phyloP scores from a whole-genome alignment of 2,113 vertebrate species.

The Phyllostomus discolor region DNA sequence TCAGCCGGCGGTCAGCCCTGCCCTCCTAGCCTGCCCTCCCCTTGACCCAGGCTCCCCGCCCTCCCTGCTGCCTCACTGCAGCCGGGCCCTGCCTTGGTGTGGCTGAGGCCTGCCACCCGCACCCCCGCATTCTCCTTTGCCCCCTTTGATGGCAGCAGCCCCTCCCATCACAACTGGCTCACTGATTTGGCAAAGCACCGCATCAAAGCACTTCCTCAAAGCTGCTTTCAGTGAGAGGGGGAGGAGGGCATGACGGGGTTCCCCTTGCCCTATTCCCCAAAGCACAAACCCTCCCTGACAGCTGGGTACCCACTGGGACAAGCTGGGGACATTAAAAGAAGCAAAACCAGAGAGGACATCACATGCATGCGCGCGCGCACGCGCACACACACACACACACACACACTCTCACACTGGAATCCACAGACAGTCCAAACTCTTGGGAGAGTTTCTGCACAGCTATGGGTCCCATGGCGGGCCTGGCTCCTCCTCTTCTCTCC shows the following conservation, averaged over 20 bases:
- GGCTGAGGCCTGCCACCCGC: background rate
- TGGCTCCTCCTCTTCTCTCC: slow-evolving; percentile 58
- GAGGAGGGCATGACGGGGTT: background rate
- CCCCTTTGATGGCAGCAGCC: background rate
- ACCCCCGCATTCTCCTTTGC: background rate
- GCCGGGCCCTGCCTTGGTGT: background rate
- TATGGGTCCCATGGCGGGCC: background rate
- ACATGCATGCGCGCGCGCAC: accelerated
- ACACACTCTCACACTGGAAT: background rate
- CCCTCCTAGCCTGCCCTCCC: background rate
- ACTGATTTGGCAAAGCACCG: slow-evolving; percentile 22
- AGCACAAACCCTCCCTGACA: slow-evolving; percentile 60
- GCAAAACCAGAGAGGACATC: background rate
- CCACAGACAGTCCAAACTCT: background rate
- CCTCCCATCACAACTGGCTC: slow-evolving; percentile 55
- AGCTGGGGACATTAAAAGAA: slow-evolving; percentile 49
- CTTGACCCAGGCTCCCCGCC: background rate
- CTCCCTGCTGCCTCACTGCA: background rate
- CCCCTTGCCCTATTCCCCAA: background rate
- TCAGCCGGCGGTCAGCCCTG: background rate
- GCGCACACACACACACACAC: accelerated
- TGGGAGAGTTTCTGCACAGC: slow-evolving; percentile 5
- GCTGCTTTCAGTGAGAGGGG: slow-evolving; percentile 35
- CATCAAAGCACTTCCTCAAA: slow-evolving; percentile 72
- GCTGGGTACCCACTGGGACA: slow-evolving; percentile 64